phyloP scores from a whole-genome alignment of 2,797 vertebrate species.

The Salmo trutta region DNA sequence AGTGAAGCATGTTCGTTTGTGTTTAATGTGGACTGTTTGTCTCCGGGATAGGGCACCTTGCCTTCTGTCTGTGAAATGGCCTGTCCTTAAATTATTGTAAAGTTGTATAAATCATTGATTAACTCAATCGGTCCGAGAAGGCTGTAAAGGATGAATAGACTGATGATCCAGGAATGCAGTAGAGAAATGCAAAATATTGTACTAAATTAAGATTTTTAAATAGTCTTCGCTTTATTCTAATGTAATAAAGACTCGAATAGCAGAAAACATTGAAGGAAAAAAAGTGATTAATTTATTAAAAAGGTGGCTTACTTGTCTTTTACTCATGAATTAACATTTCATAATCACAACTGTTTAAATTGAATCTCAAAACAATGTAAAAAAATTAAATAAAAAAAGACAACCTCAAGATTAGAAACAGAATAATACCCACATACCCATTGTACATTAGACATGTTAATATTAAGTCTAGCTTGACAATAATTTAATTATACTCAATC shows the following conservation, averaged over 20 bases:
- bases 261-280: slow-evolving; percentile 42
- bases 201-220: slow-evolving; percentile 38
- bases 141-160: slow-evolving; percentile 6
- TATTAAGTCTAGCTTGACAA: neutral
- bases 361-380: slow-evolving; percentile 11
- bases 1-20: slow-evolving; percentile 53
- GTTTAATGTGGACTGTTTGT: slow-evolving; percentile 51
- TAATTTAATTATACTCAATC: neutral
- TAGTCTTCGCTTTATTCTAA: slow-evolving; percentile 47
- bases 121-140: slow-evolving; percentile 6
- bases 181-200: slow-evolving; percentile 33
- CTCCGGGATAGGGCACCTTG: slow-evolving; percentile 11
- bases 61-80: slow-evolving; percentile 15
- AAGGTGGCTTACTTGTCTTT: slow-evolving; percentile 65
- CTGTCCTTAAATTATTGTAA: slow-evolving; percentile 7
- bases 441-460: neutral
- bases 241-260: slow-evolving; percentile 54
- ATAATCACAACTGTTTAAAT: slow-evolving; percentile 35
- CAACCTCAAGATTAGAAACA: neutral
- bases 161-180: slow-evolving; percentile 24
- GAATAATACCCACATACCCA: neutral
- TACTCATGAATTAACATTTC: slow-evolving; percentile 72
- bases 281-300: slow-evolving; percentile 71
- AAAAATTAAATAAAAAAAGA: neutral
- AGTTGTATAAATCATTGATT: neutral